Evolutionary conservation across 2,797 vertebrate species (phyloP).

Genomic region (Sarcophilus harrisii): DNA sequence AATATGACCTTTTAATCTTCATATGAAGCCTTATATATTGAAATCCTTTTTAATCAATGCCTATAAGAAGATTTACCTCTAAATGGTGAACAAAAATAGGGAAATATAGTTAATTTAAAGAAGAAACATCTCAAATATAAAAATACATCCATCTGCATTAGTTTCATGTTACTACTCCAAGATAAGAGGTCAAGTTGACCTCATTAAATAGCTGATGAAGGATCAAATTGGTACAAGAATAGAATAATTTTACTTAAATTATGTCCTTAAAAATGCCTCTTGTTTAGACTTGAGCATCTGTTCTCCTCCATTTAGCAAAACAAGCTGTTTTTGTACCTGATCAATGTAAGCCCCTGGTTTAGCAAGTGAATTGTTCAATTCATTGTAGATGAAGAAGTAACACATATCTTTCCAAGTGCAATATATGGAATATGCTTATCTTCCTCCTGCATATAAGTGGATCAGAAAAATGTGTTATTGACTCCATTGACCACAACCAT

Average conservation of each 20-base stretch:
- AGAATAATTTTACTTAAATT: constrained; percentile 67
- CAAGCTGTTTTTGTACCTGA: constrained; percentile 74
- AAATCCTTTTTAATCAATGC: constrained; percentile 34
- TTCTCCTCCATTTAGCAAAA: constrained; percentile 59
- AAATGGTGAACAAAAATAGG: background rate
- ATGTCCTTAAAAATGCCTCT: constrained; percentile 59
- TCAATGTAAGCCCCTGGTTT: constrained; percentile 3
- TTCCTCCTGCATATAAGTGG: background rate
- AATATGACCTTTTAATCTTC: background rate
- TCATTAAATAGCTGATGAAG: constrained; percentile 45
- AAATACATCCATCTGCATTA: constrained; percentile 11
- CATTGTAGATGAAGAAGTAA: background rate
- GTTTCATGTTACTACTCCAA: constrained; percentile 51
- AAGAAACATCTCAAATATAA: constrained; percentile 39
- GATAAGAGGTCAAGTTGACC: constrained; percentile 57
- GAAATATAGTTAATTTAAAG: background rate
- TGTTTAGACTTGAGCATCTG: constrained; percentile 70
- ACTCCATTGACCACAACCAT: rapidly evolving
- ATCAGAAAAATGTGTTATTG: background rate
- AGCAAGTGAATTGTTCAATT: constrained; percentile 19
- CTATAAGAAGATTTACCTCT: constrained; percentile 31
- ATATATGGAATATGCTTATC: background rate
- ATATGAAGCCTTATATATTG: background rate
- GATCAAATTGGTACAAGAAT: constrained; percentile 49
- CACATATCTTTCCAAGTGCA: background rate